phyloP scores from a whole-genome alignment of 2,888 invertebrate species.

The Tuta absoluta region DNA sequence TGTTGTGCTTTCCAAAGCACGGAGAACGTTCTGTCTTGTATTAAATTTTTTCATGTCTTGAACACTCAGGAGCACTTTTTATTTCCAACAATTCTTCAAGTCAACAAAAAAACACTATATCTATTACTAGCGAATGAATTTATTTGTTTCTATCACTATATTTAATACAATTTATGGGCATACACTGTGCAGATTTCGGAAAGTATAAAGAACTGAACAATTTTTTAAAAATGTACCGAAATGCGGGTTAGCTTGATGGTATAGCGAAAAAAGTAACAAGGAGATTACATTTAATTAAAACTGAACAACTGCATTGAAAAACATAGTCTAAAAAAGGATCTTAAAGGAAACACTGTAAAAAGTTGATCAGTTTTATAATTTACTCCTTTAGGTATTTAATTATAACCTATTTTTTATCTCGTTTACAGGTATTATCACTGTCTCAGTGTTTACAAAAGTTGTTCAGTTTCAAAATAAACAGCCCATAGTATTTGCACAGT shows the following conservation, averaged over 20 bases:
- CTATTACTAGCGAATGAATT: constrained; percentile 13
- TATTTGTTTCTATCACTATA: not conserved
- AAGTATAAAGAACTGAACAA: not conserved
- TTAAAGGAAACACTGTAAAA: not conserved
- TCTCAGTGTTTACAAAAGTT: not conserved
- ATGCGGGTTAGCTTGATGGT: not conserved
- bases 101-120: constrained; percentile 14
- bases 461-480: not conserved
- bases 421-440: not conserved
- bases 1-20: not conserved
- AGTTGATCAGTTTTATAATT: not conserved
- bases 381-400: not conserved
- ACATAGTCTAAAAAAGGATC: too few relatives aligned
- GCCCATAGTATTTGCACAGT: not conserved
- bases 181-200: not conserved
- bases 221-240: not conserved
- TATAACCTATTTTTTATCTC: not conserved
- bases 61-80: not conserved
- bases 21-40: not conserved
- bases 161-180: constrained; percentile 10
- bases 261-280: too few relatives aligned
- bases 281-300: too few relatives aligned
- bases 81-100: not conserved
- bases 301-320: not conserved
- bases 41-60: not conserved